Evolutionary conservation across 2,888 invertebrate genomes (phyloP), one percentile per base, ranked within the genome.

Genomic region (Callinectes sapidus): DNA sequence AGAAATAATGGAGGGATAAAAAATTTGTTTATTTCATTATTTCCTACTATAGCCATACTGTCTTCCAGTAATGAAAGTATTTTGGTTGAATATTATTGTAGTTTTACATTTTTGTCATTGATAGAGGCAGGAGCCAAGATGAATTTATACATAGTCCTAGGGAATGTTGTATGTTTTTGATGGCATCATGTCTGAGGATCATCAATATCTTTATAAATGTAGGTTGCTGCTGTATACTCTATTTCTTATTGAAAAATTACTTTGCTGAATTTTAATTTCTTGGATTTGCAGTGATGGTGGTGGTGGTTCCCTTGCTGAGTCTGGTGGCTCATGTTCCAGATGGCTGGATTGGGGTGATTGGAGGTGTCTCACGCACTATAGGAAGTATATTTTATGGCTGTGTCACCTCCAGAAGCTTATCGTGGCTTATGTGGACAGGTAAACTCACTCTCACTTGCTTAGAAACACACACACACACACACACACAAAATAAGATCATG

Each of bases 381-480:
- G 88, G 88, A 16, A 91, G 90, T n/a, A 39, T 93, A 18, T 14
- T 91, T 28, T 94, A 94, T 55, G 87, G 90, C 85, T 86, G 55
- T 42, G 94, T 94, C 39, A 94, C 91, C 28, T 55, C 32, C n/a
- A 91, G 92, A 28, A n/a, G n/a, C 32, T 77, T 89, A 0, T 88
- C 90, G 32, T 93, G 94, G 94, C 91, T 93, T n/a, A 91, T 94
- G 39, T 94, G 91, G 90, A 32, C 90, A 39, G 94, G 94, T 94
- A 54, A 16, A 23, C 35, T 71, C 32, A n/a, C 86, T 48, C 86
- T 86, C 54, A 61, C 42, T 91, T 61, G 39, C 39, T 6, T 5
- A 8, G 55, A 55, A 5, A 8, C 55, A 61, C 10, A 18, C 23
- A 18, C 23, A 61, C 5, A 0, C 48, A 61, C 10, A 18, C 5